Evolutionary conservation across 2,888 invertebrate genomes (phyloP), one percentile per base, ranked within the genome.

Genomic region (Drosophila maculinotata): DNA sequence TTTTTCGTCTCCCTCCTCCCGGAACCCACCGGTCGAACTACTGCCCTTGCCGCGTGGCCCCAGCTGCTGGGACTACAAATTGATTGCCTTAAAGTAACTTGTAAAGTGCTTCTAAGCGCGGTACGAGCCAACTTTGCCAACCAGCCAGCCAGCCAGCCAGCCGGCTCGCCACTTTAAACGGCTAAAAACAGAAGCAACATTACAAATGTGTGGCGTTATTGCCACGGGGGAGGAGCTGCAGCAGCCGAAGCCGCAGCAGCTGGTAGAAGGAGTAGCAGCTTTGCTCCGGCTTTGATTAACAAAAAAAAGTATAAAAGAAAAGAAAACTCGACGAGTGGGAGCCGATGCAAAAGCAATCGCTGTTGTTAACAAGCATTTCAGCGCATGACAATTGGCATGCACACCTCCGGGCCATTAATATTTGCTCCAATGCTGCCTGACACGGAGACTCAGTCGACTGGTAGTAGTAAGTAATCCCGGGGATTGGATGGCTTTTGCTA

Each of bases 161-260:
- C n/a, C 12, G 7, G 48, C 47, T 45, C 49, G 63, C 58, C 60
- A 63, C 65, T 74, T 69, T 69, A 67, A 79, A 69, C 72, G 68
- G 71, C 69, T 72, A 65, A 87, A 84, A 90, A 89, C 89, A 90
- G 89, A 88, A 89, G 89, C 89, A 89, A 76, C 76, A 86, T 89
- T 90, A 89, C 89, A 87, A 89, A 89, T 89, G 86, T 89, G 84
- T 90, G 90, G 87, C 87, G 90, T 89, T 89, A 89, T 89, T 89
- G 89, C 89, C 88, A 86, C 70, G 83, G 87, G 87, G 82, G 87
- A 88, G 83, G 79, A 68, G 77, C 60, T 57, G 51, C 74, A 64
- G 31, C 60, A 39, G 36, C 38, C 30, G 49, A 31, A 14, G n/a
- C n/a, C n/a, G 44, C 31, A 14, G 12, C 67, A 51, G 23, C n/a